A percentile compares a stretch with the other conserved stretches of the same genome.
These are phyloP conservation scores for Herpailurus yagouaroundi DNA, from an alignment of 2,113 vertebrate genomes.

Conservation along the genomic window DNA sequence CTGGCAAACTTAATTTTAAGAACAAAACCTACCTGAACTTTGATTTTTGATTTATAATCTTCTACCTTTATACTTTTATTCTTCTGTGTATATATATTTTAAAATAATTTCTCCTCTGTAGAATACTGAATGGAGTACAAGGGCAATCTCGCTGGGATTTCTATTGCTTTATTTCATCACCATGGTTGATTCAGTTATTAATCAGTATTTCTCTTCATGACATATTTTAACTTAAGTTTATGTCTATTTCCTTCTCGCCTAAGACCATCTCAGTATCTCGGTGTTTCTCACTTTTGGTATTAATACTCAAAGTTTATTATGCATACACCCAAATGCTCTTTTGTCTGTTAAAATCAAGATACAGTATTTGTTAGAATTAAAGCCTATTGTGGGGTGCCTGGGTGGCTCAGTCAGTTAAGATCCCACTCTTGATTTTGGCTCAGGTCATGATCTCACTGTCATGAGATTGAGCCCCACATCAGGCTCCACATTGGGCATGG, in stretches of 20 bases:
- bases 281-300: constrained; percentile 46
- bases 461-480: no score
- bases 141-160: constrained; percentile 21
- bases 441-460: no score
- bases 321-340: background rate
- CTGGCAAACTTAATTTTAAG: background rate
- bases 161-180: constrained; percentile 39
- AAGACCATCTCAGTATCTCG: constrained; percentile 1
- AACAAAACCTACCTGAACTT: constrained; percentile 1
- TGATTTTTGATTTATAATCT: constrained; percentile 27
- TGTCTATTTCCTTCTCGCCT: constrained; percentile 30
- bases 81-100: background rate
- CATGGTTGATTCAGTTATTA: background rate
- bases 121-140: background rate
- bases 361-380: background rate
- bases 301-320: constrained; percentile 22
- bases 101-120: constrained; percentile 27
- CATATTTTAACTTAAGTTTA: constrained; percentile 42
- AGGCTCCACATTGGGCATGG: no score
- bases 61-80: constrained; percentile 25
- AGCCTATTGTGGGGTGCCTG: no score
- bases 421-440: no score
- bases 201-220: constrained; percentile 10
- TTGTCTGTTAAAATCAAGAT: constrained; percentile 49
- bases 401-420: no score